A percentile compares a stretch with the other conserved stretches of the same genome.
phyloP scores from a whole-genome alignment of 2,113 vertebrate species.

The Trinectes maculatus region DNA sequence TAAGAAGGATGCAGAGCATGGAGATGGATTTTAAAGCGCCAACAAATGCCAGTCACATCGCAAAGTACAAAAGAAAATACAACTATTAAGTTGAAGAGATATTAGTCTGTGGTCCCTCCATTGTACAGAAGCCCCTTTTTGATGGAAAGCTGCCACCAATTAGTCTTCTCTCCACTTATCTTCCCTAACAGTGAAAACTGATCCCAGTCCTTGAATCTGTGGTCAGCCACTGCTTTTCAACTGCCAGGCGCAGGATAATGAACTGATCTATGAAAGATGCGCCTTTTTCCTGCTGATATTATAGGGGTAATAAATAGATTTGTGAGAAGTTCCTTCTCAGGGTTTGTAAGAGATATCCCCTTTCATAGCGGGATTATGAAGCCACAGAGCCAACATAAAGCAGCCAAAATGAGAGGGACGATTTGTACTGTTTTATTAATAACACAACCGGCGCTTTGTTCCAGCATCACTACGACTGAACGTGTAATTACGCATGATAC shows the following conservation, averaged over 20 bases:
- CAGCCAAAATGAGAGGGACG: constrained; percentile 61
- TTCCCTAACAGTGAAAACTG: constrained; percentile 70
- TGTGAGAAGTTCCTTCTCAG: constrained; percentile 63
- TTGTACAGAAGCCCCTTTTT: constrained; percentile 48
- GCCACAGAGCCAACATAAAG: constrained; percentile 57
- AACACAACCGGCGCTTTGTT: constrained; percentile 66
- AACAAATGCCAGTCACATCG: neutral
- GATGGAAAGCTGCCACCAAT: constrained; percentile 66
- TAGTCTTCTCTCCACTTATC: constrained; percentile 44
- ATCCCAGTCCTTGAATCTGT: constrained; percentile 66
- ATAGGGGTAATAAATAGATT: constrained; percentile 79
- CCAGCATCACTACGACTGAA: constrained; percentile 67
- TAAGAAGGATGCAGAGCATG: constrained; percentile 19
- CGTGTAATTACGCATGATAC: constrained; percentile 80
- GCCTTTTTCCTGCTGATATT: constrained; percentile 63
- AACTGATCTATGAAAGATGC: constrained; percentile 78
- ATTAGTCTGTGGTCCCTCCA: constrained; percentile 34
- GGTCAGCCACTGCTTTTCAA: constrained; percentile 75
- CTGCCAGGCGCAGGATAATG: constrained; percentile 69
- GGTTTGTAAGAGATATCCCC: constrained; percentile 60
- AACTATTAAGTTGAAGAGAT: constrained; percentile 42
- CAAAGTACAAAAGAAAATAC: constrained; percentile 36
- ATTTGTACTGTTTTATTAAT: constrained; percentile 68
- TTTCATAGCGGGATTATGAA: constrained; percentile 70
- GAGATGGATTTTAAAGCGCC: constrained; percentile 48